phyloP scores from a whole-genome alignment of 2,113 vertebrate genomes.

The Platycercus adscitus region DNA sequence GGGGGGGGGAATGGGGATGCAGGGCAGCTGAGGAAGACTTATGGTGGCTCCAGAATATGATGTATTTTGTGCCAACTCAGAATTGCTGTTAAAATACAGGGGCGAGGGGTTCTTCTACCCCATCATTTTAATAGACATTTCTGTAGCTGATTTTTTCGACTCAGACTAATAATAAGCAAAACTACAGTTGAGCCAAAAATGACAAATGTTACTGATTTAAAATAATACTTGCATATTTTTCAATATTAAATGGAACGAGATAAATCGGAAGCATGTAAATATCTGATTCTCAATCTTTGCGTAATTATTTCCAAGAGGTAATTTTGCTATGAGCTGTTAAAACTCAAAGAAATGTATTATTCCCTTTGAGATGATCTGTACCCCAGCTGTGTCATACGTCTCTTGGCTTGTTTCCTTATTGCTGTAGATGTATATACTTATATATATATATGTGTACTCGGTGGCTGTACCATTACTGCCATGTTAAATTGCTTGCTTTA shows the following conservation, averaged over 20 bases:
- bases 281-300: conserved; percentile 46
- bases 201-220: conserved; percentile 37
- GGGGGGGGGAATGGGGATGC: not conserved
- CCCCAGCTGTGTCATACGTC: conserved; percentile 34
- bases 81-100: not conserved
- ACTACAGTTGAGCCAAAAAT: conserved; percentile 49
- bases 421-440: conserved; percentile 46
- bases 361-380: conserved; percentile 35
- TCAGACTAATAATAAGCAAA: conserved; percentile 34
- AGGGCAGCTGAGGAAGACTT: not conserved
- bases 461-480: not conserved
- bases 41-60: not conserved
- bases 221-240: conserved; percentile 52
- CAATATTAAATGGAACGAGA: conserved; percentile 9
- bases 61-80: conserved; percentile 25
- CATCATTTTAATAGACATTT: not conserved
- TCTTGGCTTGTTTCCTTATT: conserved; percentile 46
- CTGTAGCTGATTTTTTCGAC: conserved; percentile 51
- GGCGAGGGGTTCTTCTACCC: not conserved
- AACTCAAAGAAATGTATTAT: conserved; percentile 11
- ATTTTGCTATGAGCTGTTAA: conserved; percentile 49
- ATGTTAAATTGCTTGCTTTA: not conserved
- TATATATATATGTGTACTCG: not conserved
- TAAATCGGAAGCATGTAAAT: conserved; percentile 55
- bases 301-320: conserved; percentile 51